Base-by-base conservation (phyloP, 23 tunicate genomes). In the Halocynthia roretzi region DNA sequence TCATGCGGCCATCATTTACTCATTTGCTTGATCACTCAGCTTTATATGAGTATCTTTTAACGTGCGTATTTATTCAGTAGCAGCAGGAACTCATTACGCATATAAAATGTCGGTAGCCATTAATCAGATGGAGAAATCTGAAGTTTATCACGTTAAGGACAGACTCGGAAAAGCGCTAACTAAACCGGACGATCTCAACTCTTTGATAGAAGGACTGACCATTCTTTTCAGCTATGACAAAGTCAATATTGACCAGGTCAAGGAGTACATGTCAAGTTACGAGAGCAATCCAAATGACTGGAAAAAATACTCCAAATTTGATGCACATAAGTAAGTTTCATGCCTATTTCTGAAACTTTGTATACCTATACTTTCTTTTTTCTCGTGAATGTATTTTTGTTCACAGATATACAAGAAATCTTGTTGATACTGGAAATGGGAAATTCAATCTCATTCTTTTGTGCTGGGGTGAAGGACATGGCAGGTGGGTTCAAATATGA, bases 341-440 rank as follows among this genome's bases (percentile, higher is more conserved):
- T 60, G 17, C 4, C 64, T 1, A 60, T 60, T 60, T 60, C n/a
- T 2, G 64, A 60, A 15, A 15, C 17, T 60, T 4, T 15, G 64
- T 15, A 17, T 15, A 15, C 64, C 18, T 19, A 4, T 67, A 67
- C 4, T n/a, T 67, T 12, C 15, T n/a, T n/a, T n/a, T 67, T 67
- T 67, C 63, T 58, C 12, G 55, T 17, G 53, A 9, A 67, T 75
- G 10, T 60, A 10, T 10, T 8, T 79, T 66, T 53, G 10, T 5
- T 56, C 61, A 21, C 66, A 92, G 98, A 68, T 92, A 92, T 85
- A 92, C 98, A 10, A 53, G 98, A 18, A 86, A 92, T 75, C 67
- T 92, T 7, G 81, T 92, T 58, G 86, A 92, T 67, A 84, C 71
- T 60, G 98, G 98, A 61, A 92, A 92, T 62, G 98, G 98, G 61